These are phyloP conservation scores for Zaprionus bogoriensis DNA, from an alignment of 2,888 invertebrate species.

Conservation along the genomic window DNA sequence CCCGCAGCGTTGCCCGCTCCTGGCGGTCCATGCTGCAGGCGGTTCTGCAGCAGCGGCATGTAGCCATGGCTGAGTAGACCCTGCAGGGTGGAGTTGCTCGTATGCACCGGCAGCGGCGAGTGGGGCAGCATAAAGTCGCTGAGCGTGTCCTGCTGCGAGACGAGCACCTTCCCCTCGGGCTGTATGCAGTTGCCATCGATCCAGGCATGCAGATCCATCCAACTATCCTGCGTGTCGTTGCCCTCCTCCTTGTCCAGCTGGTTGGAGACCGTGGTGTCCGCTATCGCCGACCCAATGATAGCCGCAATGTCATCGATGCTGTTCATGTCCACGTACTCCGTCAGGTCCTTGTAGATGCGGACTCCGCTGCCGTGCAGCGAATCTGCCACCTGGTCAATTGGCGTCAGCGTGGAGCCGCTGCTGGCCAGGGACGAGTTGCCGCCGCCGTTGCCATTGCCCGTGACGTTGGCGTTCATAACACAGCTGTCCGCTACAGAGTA, in stretches of 20 bases:
- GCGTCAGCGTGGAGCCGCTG: slow-evolving; percentile 60
- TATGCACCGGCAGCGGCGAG: slow-evolving; percentile 86
- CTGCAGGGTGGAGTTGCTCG: slow-evolving; percentile 89
- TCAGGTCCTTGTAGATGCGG: slow-evolving; percentile 82
- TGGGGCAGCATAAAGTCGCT: slow-evolving; percentile 87
- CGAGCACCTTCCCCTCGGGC: slow-evolving; percentile 86
- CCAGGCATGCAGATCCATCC: slow-evolving; percentile 95
- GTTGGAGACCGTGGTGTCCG: slow-evolving; percentile 92
- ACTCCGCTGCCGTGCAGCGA: slow-evolving; percentile 85
- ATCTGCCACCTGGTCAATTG: slow-evolving; percentile 84
- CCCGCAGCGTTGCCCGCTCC: slow-evolving; percentile 11
- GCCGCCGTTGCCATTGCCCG: slow-evolving; percentile 46
- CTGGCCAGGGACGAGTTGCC: slow-evolving; percentile 49
- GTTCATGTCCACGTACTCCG: slow-evolving; percentile 86
- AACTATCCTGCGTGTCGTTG: slow-evolving; percentile 90
- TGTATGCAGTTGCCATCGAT: slow-evolving; percentile 91
- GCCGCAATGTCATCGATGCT: slow-evolving; percentile 93
- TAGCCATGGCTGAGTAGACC: slow-evolving; percentile 90
- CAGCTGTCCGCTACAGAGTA: slow-evolving; percentile 84
- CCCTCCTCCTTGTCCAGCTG: slow-evolving; percentile 88
- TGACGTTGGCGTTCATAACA: slow-evolving; percentile 68
- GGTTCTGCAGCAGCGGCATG: slow-evolving; percentile 91
- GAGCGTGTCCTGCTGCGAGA: slow-evolving; percentile 86
- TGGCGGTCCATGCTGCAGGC: slow-evolving; percentile 90
- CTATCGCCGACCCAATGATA: slow-evolving; percentile 94